phyloP scores from a whole-genome alignment of 1,140 invertebrate species.

The Octopus sinensis region DNA sequence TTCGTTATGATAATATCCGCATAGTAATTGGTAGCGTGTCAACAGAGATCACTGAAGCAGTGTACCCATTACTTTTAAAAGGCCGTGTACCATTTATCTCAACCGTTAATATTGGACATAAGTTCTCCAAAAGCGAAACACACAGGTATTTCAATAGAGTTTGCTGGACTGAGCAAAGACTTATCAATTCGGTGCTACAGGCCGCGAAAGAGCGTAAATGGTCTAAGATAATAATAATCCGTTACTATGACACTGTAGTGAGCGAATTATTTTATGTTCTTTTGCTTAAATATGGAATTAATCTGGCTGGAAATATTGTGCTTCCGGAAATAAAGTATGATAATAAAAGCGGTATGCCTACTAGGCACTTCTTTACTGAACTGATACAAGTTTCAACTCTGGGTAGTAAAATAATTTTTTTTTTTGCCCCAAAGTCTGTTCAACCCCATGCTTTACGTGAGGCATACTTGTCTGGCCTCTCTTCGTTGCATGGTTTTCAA shows the following conservation, averaged over 20 bases:
- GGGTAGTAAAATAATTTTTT: background rate
- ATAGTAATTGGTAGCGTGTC: too few species aligned
- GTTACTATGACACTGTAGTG: slow-evolving; percentile 15
- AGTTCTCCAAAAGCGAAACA: background rate
- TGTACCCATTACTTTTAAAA: too few species aligned
- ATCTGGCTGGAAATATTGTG: slow-evolving; percentile 21
- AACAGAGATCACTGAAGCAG: too few species aligned
- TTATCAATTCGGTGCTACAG: slow-evolving; percentile 18
- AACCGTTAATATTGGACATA: too few species aligned
- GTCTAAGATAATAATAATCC: slow-evolving; percentile 24
- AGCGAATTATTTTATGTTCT: slow-evolving; percentile 22
- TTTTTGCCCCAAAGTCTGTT: background rate
- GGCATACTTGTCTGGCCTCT: background rate
- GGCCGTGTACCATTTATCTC: too few species aligned
- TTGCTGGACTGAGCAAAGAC: background rate
- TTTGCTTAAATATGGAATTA: slow-evolving; percentile 21
- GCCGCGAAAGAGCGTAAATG: slow-evolving; percentile 25
- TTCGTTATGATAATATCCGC: too few species aligned
- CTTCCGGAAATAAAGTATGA: background rate
- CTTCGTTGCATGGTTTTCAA: slow-evolving; percentile 21
- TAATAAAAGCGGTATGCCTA: background rate
- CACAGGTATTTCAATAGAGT: background rate
- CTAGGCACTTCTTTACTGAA: background rate
- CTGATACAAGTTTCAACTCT: slow-evolving; percentile 4
- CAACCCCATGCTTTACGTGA: background rate